phyloP scores from a whole-genome alignment of 2,888 invertebrate species.

The Monochamus alternatus region DNA sequence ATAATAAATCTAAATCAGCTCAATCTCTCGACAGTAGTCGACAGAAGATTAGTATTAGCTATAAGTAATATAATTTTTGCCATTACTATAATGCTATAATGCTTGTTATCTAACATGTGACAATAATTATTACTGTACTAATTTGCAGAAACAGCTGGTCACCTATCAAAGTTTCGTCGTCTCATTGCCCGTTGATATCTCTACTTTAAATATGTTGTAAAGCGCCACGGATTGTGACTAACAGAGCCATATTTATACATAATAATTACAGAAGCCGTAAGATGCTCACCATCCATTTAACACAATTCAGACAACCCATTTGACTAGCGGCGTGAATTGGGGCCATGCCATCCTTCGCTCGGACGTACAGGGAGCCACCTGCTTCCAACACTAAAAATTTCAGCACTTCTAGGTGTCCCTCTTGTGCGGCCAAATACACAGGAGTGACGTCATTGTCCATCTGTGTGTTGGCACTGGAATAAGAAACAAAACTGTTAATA shows the following conservation, averaged over 20 bases:
- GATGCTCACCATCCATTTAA: conserved; percentile 89
- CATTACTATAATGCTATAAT: no score
- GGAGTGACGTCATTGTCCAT: conserved; percentile 95
- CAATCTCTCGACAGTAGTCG: no score
- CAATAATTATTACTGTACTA: no score
- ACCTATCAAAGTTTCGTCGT: no score
- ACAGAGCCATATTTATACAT: not conserved
- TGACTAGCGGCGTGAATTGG: conserved; percentile 93
- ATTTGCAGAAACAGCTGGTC: no score
- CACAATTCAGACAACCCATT: conserved; percentile 89
- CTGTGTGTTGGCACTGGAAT: conserved; percentile 87
- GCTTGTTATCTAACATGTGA: no score
- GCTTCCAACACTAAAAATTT: conserved; percentile 89
- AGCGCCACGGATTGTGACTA: conserved; percentile 6
- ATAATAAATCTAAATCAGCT: no score
- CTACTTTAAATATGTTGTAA: no score
- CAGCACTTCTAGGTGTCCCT: conserved; percentile 89
- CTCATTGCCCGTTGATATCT: no score
- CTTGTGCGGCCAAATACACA: conserved; percentile 91
- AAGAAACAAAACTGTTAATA: conserved; percentile 12
- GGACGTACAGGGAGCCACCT: conserved; percentile 86
- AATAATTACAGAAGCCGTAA: not conserved
- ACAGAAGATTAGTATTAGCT: no score
- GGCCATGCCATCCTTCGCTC: conserved; percentile 92
- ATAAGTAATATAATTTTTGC: no score